Evolutionary conservation across 1,140 invertebrate genomes (phyloP), one percentile per base, ranked within the genome.

Genomic region (Lasioglossum baleicum): DNA sequence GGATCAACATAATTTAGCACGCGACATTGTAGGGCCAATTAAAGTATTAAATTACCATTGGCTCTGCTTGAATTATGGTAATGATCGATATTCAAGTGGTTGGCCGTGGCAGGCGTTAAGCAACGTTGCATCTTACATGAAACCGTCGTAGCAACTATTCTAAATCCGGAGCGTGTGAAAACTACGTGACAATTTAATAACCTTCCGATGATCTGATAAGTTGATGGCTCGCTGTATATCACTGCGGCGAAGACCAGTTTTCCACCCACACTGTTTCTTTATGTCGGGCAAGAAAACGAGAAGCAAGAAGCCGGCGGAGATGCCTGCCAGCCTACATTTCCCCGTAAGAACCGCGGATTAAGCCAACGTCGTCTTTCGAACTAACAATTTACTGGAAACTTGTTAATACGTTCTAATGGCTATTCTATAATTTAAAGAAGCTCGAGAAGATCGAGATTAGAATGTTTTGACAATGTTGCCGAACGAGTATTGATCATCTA

Each of bases 171-270:
- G 76, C 61, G 71, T 78, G 82, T 69, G 80, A 86, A 86, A 66
- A 76, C 22, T 63, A 80, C 67, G 76, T 74, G 82, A 87, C 77
- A 85, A 85, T 87, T 84, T 89, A 89, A 90, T 90, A 88, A 87
- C 76, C 79, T 80, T 80, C 81, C 48, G 77, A 68, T 78, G 74
- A 84, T 83, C 71, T 82, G 79, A 84, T 83, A 86, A 82, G 83
- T 78, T 60, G 60, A 58, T 53, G 66, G 83, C 82, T 82, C 73
- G 73, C 68, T 66, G 64, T 60, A 80, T 42, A 79, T 78, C 64
- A 81, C 70, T 40, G 40, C 44, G 44, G 60, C 48, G 56, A 69
- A 81, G 60, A 68, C 82, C 80, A 66, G 85, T 84, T 82, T 75
- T 42, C 69, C 76, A 76, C 79, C 75, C 77, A 88, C 80, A 79